A percentile compares a stretch with the other conserved stretches of the same genome.
These are phyloP conservation scores for Lethrus apterus DNA, from an alignment of 1,140 invertebrate species.

Conservation along the genomic window DNA sequence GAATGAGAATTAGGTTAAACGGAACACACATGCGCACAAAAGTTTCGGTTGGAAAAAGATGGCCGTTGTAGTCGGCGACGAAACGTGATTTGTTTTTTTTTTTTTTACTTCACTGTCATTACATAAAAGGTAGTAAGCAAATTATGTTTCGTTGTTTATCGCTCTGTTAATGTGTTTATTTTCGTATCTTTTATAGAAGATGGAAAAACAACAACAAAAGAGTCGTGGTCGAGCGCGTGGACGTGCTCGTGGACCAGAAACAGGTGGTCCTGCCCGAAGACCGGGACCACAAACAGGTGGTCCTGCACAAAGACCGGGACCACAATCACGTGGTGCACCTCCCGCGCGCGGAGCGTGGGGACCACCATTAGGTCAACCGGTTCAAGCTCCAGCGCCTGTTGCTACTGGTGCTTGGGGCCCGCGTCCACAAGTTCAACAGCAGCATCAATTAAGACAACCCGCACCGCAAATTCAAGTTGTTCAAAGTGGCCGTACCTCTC, in stretches of 20 bases:
- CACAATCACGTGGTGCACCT: not conserved
- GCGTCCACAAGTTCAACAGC: constrained; percentile 11
- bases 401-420: constrained; percentile 11
- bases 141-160: no score
- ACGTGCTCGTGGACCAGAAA: constrained; percentile 9
- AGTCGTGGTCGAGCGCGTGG: constrained; percentile 13
- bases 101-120: no score
- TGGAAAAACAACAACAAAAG: constrained; percentile 8
- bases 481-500: not conserved
- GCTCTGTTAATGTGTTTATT: no score
- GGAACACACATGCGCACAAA: no score
- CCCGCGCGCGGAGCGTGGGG: not conserved
- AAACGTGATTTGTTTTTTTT: no score
- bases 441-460: constrained; percentile 8
- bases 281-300: not conserved
- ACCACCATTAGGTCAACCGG: not conserved
- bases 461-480: constrained; percentile 1
- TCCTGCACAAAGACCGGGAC: not conserved
- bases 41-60: no score
- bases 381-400: not conserved
- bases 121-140: no score
- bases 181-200: constrained; percentile 6
- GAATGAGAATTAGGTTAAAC: no score
- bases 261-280: constrained; percentile 5
- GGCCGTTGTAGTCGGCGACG: no score